phyloP scores from a whole-genome alignment of 2,113 vertebrate genomes.

The Kryptolebias marmoratus region DNA sequence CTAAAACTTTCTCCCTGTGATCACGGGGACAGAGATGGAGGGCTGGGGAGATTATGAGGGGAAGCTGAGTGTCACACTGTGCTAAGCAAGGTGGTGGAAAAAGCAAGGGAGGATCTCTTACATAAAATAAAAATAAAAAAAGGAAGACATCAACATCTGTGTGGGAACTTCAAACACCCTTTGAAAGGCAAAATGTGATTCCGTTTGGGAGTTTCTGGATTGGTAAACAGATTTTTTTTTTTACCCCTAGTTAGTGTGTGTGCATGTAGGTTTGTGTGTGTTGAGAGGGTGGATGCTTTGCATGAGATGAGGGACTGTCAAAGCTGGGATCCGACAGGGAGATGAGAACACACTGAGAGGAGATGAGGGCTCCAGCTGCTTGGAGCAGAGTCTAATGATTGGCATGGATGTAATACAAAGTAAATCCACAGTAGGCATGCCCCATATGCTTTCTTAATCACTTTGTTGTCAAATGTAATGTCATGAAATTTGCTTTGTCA shows the following conservation, averaged over 20 bases:
- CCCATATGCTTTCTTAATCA: constrained; percentile 24
- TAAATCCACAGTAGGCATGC: constrained; percentile 36
- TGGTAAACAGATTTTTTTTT: constrained; percentile 69
- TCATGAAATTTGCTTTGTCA: constrained; percentile 13
- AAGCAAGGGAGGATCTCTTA: constrained; percentile 43
- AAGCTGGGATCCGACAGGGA: constrained; percentile 16
- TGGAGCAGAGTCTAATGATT: constrained; percentile 47
- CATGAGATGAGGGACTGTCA: constrained; percentile 45
- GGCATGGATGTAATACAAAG: constrained; percentile 37
- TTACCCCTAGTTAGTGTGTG: constrained; percentile 41
- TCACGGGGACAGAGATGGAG: constrained; percentile 54
- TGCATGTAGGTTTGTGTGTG: constrained; percentile 38
- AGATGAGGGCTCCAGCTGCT: constrained; percentile 23
- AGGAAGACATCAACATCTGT: constrained; percentile 68
- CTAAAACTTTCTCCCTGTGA: constrained; percentile 68
- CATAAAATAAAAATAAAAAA: constrained; percentile 56
- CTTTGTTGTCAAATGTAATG: constrained; percentile 29
- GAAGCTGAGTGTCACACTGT: constrained; percentile 58
- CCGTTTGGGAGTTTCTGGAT: constrained; percentile 68
- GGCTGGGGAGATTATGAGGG: constrained; percentile 27
- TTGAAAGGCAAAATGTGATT: constrained; percentile 74
- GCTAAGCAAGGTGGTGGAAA: constrained; percentile 50
- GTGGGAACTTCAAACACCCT: constrained; percentile 72
- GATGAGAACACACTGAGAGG: constrained; percentile 18
- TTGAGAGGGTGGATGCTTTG: constrained; percentile 29